Evolutionary conservation across 92 coral and sea anemone genomes (phyloP), one percentile per base, ranked within the genome.

Genomic region (Paramuricea clavata): DNA sequence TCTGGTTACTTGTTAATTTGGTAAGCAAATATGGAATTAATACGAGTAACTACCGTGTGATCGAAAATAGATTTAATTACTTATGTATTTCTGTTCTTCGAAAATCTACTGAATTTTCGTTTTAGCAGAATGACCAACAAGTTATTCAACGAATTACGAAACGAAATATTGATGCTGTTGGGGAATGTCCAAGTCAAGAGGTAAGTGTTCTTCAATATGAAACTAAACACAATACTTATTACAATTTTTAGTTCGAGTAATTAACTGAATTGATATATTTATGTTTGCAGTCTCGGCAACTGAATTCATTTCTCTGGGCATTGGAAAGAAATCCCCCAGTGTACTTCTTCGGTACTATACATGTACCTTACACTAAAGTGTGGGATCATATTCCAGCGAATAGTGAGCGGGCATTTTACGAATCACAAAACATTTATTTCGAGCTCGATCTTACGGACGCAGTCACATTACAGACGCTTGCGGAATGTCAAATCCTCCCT

Each of bases 381-480:
- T 96, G 99, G 99, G 99, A 96, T 87, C 94, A 88, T 71, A 96
- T 96, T 60, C 99, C 99, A 0, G 27, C 87, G 34, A 96, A 96
- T 89, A 96, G 99, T 92, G 94, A 96, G 68, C 89, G 86, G 67
- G 99, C 99, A 16, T 96, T 96, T 85, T 73, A 82, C 21, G 76
- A 83, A 4, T 93, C 94, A 76, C 93, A 95, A 71, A 90, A 96
- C 89, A 95, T 96, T 33, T 96, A 93, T 71, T 96, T 96, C 83
- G 99, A 96, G 81, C 94, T 96, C 23, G 99, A 96, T 71, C 90
- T 96, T 56, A 96, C 93, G 41, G 90, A 91, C 76, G 82, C 91
- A 32, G 79, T 62, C 61, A 96, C 98, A 12, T 74, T 89, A 61
- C 60, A 89, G 56, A 94, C 99, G 8, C 92, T 96, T 10, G 81